These are phyloP conservation scores for Drosophila cracens DNA, from an alignment of 2,888 invertebrate genomes.

Conservation along the genomic window DNA sequence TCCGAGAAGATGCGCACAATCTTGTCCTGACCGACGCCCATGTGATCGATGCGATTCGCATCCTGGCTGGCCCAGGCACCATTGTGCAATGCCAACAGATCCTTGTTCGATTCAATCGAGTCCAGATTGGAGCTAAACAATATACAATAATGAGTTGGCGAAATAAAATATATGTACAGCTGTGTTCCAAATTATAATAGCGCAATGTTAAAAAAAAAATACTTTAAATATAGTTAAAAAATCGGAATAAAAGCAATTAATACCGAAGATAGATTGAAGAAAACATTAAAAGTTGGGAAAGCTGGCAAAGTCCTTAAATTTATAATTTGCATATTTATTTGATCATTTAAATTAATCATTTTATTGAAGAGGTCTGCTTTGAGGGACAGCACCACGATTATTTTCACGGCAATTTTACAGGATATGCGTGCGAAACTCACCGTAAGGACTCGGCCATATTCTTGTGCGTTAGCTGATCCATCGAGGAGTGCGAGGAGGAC, in stretches of 20 bases:
- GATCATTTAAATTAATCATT: no score
- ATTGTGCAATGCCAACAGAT: slow-evolving; percentile 89
- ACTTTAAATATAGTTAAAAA: not conserved
- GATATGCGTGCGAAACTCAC: slow-evolving; percentile 49
- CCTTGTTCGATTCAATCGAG: slow-evolving; percentile 86
- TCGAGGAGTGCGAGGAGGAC: slow-evolving; percentile 76
- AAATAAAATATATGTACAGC: not conserved
- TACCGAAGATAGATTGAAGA: not conserved
- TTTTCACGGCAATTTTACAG: not conserved
- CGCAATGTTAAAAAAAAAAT: not conserved
- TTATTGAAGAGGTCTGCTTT: not conserved
- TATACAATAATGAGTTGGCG: not conserved
- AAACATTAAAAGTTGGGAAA: not conserved
- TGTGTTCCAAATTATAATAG: not conserved
- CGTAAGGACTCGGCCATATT: slow-evolving; percentile 81
- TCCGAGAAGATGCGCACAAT: slow-evolving; percentile 94
- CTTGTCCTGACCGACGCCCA: slow-evolving; percentile 91
- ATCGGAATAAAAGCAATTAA: not conserved
- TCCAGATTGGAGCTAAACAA: slow-evolving; percentile 82
- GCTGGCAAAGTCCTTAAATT: not conserved
- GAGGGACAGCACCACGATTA: not conserved
- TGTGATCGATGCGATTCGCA: slow-evolving; percentile 74
- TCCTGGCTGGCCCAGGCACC: slow-evolving; percentile 87
- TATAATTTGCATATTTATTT: no score
- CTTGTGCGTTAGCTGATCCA: slow-evolving; percentile 81